Conservation (phyloP, 2,888 invertebrate genomes). For the Tetragonula carbonaria region DNA sequence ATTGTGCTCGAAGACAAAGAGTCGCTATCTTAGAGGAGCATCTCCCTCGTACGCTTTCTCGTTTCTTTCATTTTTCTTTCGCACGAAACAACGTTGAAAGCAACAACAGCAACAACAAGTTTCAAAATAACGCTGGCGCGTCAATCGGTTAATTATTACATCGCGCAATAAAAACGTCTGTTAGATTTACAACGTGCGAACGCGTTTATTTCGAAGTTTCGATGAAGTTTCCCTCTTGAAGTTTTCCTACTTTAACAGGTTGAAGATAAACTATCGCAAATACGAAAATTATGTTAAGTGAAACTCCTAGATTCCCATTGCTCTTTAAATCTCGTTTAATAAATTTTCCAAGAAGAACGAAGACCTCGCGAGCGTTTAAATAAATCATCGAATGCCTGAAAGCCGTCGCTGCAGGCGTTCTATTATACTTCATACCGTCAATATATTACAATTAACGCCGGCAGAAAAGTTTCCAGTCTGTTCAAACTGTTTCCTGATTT, state of each 20-base stretch:
- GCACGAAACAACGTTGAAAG: slow-evolving; percentile 13
- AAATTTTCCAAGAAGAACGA: slow-evolving; percentile 54
- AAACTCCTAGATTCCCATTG: slow-evolving; percentile 56
- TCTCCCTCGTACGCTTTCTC: slow-evolving; percentile 17
- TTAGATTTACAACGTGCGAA: neutral
- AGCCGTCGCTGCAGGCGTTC: slow-evolving; percentile 48
- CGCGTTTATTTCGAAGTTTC: neutral
- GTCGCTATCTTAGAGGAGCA: slow-evolving; percentile 13
- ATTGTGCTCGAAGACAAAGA: slow-evolving; percentile 44
- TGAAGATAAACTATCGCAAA: slow-evolving; percentile 26
- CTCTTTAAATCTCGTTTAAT: slow-evolving; percentile 55
- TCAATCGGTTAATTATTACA: slow-evolving; percentile 26
- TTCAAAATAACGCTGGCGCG: neutral
- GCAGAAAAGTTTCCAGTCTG: slow-evolving; percentile 36
- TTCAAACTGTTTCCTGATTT: slow-evolving; percentile 30
- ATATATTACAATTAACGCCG: slow-evolving; percentile 57
- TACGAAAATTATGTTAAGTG: slow-evolving; percentile 36
- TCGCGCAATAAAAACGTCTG: neutral
- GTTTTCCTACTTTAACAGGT: neutral
- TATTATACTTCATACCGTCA: slow-evolving; percentile 48
- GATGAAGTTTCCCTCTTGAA: neutral
- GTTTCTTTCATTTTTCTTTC: slow-evolving; percentile 40
- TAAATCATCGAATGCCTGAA: slow-evolving; percentile 52
- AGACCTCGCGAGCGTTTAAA: slow-evolving; percentile 31
- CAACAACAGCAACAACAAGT: slow-evolving; percentile 23